Evolutionary conservation across 2,888 invertebrate species (phyloP).

Genomic region (Sarcophaga carnaria): DNA sequence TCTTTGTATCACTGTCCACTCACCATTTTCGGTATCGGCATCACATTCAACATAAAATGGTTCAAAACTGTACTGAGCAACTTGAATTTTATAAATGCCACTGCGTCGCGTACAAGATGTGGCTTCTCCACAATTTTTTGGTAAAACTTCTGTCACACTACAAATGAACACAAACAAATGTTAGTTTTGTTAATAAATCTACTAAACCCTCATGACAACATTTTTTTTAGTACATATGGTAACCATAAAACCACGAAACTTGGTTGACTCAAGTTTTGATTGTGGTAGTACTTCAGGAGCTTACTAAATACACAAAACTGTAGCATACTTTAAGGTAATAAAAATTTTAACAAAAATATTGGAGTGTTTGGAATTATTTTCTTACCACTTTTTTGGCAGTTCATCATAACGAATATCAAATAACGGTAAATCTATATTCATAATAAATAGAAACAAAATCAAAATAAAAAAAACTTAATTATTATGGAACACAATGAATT

Average conservation of each 20-base stretch:
- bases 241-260: too few relatives aligned
- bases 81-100: slow-evolving; percentile 39
- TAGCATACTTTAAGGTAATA: too few relatives aligned
- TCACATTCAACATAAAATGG: slow-evolving; percentile 48
- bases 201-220: too few relatives aligned
- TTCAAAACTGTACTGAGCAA: slow-evolving; percentile 10
- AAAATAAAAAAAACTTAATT: background rate
- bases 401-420: slow-evolving; percentile 40
- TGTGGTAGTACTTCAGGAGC: too few relatives aligned
- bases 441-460: too few relatives aligned
- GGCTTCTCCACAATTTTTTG: slow-evolving; percentile 33
- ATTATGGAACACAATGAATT: background rate
- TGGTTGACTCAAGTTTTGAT: too few relatives aligned
- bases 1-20: too few relatives aligned
- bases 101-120: slow-evolving; percentile 44
- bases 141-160: background rate
- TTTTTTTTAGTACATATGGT: too few relatives aligned
- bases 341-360: too few relatives aligned
- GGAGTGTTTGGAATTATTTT: background rate
- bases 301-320: too few relatives aligned
- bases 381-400: slow-evolving; percentile 39
- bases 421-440: slow-evolving; percentile 13
- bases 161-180: background rate
- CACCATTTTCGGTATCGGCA: slow-evolving; percentile 34
- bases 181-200: background rate